These are phyloP conservation scores for Hyalella azteca DNA, from an alignment of 2,888 invertebrate species.

Conservation along the genomic window DNA sequence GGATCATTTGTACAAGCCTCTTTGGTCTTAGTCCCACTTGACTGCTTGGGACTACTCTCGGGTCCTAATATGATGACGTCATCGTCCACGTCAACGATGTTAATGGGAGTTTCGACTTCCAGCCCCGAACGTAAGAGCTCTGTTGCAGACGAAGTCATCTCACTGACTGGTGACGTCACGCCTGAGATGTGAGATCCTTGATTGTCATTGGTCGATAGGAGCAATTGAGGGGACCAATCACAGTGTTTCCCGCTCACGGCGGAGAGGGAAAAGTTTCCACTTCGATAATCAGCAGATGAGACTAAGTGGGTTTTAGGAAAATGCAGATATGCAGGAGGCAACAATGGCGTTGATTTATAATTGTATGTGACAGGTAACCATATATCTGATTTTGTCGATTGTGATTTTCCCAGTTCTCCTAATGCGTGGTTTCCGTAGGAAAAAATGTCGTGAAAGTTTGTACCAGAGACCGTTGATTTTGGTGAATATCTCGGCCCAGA, in stretches of 20 bases:
- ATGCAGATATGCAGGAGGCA: background rate
- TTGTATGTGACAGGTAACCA: background rate
- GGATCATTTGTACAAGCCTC: background rate
- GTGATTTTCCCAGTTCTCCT: too few relatives aligned
- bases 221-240: background rate
- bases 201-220: background rate
- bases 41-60: background rate
- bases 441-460: background rate
- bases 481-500: background rate
- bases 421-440: too few relatives aligned
- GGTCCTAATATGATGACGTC: background rate
- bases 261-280: background rate
- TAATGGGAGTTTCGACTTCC: background rate
- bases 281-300: background rate
- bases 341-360: too few relatives aligned
- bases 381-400: background rate
- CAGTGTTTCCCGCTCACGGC: background rate
- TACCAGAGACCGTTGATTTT: background rate
- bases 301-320: background rate
- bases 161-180: constrained; percentile 12
- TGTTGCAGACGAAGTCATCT: background rate
- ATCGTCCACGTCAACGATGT: constrained; percentile 12
- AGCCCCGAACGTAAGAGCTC: background rate
- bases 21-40: background rate
- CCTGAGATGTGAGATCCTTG: background rate